These are phyloP conservation scores for Mormyrops attenuatus DNA, from an alignment of 2,797 vertebrate species.

Conservation along the genomic window DNA sequence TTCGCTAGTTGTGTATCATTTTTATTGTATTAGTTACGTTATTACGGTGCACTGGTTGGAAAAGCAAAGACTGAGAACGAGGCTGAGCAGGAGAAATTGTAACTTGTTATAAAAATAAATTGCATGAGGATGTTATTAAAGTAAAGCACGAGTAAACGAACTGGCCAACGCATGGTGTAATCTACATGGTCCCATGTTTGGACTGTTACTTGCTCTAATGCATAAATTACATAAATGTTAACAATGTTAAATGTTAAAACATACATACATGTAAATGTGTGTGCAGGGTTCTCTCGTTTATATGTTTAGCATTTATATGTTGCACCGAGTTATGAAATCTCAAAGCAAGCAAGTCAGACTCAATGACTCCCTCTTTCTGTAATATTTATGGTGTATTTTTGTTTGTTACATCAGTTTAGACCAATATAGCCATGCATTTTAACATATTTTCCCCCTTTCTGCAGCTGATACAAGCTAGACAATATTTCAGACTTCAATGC, in stretches of 20 bases:
- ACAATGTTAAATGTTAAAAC: too few species aligned
- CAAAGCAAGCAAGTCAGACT: too few species aligned
- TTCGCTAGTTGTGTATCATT: not conserved
- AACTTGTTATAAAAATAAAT: not conserved
- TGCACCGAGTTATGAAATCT: too few species aligned
- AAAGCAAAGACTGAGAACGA: not conserved
- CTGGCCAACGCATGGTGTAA: not conserved
- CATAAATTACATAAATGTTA: not conserved
- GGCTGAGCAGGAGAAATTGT: not conserved
- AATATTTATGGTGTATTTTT: too few species aligned
- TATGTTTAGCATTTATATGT: not conserved
- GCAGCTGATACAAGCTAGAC: not conserved
- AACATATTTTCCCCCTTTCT: not conserved
- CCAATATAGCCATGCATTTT: not conserved
- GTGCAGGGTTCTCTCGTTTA: too few species aligned
- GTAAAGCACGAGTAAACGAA: not conserved
- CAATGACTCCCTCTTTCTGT: too few species aligned
- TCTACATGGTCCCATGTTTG: not conserved
- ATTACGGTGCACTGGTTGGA: not conserved
- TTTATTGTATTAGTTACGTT: not conserved
- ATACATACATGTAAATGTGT: too few species aligned
- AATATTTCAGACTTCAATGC: not conserved
- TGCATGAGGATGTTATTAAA: not conserved
- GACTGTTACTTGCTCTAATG: not conserved
- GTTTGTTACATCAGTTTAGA: too few species aligned